Base-by-base conservation (phyloP, 2,888 invertebrate species). In the Diaperis boleti region DNA sequence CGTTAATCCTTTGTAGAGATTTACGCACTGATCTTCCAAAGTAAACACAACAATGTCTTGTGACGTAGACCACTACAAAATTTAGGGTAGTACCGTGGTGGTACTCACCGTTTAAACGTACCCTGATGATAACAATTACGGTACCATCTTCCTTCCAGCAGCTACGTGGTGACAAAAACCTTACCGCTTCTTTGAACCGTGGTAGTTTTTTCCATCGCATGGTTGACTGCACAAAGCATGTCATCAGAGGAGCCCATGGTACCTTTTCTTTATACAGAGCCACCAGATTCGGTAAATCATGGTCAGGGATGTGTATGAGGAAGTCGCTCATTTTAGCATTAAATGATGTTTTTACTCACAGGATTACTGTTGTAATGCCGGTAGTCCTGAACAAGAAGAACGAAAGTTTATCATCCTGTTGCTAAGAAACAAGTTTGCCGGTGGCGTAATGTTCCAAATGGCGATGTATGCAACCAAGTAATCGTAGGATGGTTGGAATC, bases 131-230 rank as follows among this genome's bases (percentile, higher is more conserved):
- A 7, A 71, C 73, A 57, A 80, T 63, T 45, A 78, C 76, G 17
- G 76, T 79, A 18, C 83, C 84, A 66, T 80, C 79, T 15, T 50
- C 55, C 29, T 50, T 47, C 20, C 80, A 72, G 49, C 82, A 76
- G 22, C 83, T 83, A 26, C 75, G 74, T 1, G 83, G 83, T 44
- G 82, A 82, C 59, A 79, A 83, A 8, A 84, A 81, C 68, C 7
- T 2, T 31, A 31, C 1, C 10, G 3, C n/a, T 5, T 77, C 76
- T 54, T 83, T 55, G 22, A 69, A 68, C 7, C 68, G 66, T 45
- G 69, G 62, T 37, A 67, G 65, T 10, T 70, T 68, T 35, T 75
- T 72, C 77, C 82, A 82, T 13, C 70, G 66, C 39, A 77, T 76
- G 54, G 81, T 79, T 37, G 78, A 82, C 18, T 81, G 75, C 15